Base-by-base conservation (phyloP, 2,113 vertebrate genomes). In the Peromyscus leucopus region DNA sequence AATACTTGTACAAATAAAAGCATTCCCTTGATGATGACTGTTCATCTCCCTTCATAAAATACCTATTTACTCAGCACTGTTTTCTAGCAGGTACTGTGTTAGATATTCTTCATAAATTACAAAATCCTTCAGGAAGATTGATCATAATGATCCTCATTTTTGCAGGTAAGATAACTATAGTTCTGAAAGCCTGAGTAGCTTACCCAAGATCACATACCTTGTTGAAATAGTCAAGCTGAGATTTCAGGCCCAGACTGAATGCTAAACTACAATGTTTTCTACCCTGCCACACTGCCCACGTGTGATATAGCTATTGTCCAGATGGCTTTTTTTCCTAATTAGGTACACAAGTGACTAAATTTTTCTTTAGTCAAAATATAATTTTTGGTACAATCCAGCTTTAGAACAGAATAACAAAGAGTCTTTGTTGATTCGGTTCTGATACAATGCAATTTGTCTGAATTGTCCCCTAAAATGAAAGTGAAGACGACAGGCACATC, bases 401-500 rank as follows among this genome's bases (percentile, higher is more conserved):
- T 96, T 72, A 63, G 71, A 89, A 80, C 84, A 89, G 33, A n/a
- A 93, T 55, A 95, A 78, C 82, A 93, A 57, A 65, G 8, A 39
- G 9, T 95, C 71, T 89, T 94, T 42, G 17, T 89, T 71, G 83
- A 95, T 59, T 96, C n/a, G 94, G 48, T 55, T 8, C 57, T 82
- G 26, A 84, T 51, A 69, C 76, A 84, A 55, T 51, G 46, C 28
- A 96, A 89, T 90, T 71, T 82, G 28, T 51, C 87, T 69, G 21
- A 97, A 82, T 59, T 93, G 33, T 89, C 55, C 42, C 15, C 48
- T 95, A 91, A 95, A 97, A 83, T 88, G 39, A 93, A 91, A 93
- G 72, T n/a, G 16, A 93, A 95, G 42, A 92, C 85, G 51, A 89
- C 89, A 86, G 36, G 19, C 39, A 74, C 72, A 91, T 90, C 55